Evolutionary conservation across 2,113 vertebrate genomes (phyloP).

Genomic region (Mirounga angustirostris): DNA sequence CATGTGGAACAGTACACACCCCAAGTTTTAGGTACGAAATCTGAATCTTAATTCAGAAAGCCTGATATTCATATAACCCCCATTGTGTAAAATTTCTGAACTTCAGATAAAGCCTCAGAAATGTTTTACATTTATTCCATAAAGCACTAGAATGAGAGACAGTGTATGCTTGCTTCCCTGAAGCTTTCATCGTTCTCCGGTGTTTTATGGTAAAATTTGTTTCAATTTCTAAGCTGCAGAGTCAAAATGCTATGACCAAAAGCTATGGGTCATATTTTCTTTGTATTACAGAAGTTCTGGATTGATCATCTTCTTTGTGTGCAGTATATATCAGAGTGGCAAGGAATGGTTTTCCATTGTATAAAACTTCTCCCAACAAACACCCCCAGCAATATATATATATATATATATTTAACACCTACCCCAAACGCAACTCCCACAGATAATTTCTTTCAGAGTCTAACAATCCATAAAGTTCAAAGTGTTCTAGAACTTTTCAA

Average conservation of each 20-base stretch:
- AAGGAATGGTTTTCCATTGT: background rate
- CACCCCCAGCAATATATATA: background rate
- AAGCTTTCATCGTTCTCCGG: background rate
- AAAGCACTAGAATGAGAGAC: slow-evolving; percentile 13
- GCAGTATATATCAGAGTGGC: background rate
- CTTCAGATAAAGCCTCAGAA: slow-evolving; percentile 19
- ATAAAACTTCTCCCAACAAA: slow-evolving; percentile 46
- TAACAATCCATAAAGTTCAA: slow-evolving; percentile 8
- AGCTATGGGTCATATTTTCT: slow-evolving; percentile 43
- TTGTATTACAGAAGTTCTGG: background rate
- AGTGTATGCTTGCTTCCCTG: background rate
- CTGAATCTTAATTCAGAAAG: slow-evolving; percentile 65
- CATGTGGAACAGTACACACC: slow-evolving; percentile 57
- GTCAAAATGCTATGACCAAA: slow-evolving; percentile 38
- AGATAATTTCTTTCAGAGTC: slow-evolving; percentile 13
- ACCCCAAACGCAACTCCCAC: background rate
- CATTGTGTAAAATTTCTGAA: slow-evolving; percentile 37
- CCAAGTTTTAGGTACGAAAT: slow-evolving; percentile 52
- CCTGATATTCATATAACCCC: background rate
- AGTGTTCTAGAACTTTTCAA: slow-evolving; percentile 16
- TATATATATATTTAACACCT: slow-evolving; percentile 22
- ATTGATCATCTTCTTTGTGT: slow-evolving; percentile 25
- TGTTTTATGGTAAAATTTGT: slow-evolving; percentile 57
- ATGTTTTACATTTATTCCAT: slow-evolving; percentile 37
- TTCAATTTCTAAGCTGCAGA: slow-evolving; percentile 49